Evolutionary conservation across 2,888 invertebrate species (phyloP), one percentile per base, ranked within the genome.

Genomic region (Sisyra terminalis): DNA sequence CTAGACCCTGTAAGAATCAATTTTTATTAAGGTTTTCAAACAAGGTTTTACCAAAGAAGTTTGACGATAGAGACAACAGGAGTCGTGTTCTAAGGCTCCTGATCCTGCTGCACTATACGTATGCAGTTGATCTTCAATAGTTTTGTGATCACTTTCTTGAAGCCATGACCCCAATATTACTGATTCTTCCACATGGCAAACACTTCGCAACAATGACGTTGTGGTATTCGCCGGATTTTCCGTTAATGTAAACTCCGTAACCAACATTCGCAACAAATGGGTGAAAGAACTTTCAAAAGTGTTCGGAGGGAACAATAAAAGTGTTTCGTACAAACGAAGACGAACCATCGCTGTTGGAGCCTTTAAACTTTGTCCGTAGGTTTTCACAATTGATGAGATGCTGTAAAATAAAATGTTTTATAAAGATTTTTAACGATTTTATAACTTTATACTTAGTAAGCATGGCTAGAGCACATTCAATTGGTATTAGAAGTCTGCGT

Each of bases 121-220:
- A 62, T 93, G 88, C 37, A 96, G 65, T 79, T 96, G 96, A 66
- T 96, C 94, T 64, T 97, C 97, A 50, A 97, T 90, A 38, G 85
- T 85, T 47, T 89, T 81, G 61, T 97, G 94, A 61, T 96, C 94
- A 0, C 92, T 93, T 58, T 96, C 93, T 58, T 92, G 89, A 32
- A 94, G 72, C 88, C 93, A 93, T 40, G 90, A 89, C 9, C 93
- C 93, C 29, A 96, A 66, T 43, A 97, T 80, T 34, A 93, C 86
- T 0, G 90, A 87, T 61, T 89, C 88, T 55, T 88, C 86, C 6
- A 81, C 79, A 57, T 88, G 86, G 53, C 90, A 90, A 45, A 88
- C 74, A n/a, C 75, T 71, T 38, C 85, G 68, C 46, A 89, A 65
- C 48, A 84, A 70, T 0, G 90, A 90, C 14, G 81, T 89, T 1